Evolutionary conservation across 2,797 vertebrate genomes (phyloP).

Genomic region (Myotis pilosus): DNA sequence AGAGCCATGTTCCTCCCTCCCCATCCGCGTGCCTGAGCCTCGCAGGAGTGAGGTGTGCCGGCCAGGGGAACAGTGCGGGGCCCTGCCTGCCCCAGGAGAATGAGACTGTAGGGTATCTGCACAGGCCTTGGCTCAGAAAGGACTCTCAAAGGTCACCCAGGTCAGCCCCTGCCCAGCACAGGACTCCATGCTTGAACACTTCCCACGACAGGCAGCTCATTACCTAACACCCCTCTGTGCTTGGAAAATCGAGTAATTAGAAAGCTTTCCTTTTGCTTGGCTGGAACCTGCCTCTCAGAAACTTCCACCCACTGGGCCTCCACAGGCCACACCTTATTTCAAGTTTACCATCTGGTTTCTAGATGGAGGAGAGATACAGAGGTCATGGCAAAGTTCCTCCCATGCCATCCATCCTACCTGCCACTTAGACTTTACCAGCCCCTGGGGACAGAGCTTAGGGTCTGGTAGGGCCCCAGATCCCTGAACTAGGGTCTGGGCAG

Average conservation of each 20-base stretch:
- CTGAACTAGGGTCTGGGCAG: background rate
- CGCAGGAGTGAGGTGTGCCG: background rate
- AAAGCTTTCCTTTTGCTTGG: background rate
- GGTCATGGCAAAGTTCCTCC: accelerated
- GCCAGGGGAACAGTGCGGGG: background rate
- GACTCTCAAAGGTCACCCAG: background rate
- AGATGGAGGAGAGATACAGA: background rate
- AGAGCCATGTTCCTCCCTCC: background rate
- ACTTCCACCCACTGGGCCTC: background rate
- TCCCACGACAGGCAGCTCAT: background rate
- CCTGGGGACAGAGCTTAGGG: background rate
- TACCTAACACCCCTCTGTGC: background rate
- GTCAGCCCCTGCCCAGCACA: background rate
- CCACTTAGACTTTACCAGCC: background rate
- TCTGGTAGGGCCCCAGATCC: background rate
- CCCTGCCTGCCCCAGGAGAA: background rate
- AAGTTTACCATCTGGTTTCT: background rate
- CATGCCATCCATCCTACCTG: accelerated
- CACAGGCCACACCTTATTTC: background rate
- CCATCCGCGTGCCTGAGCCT: accelerated
- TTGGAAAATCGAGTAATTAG: background rate
- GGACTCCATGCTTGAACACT: background rate
- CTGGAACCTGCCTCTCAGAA: background rate
- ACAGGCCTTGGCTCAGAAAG: background rate
- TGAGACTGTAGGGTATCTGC: background rate